These are phyloP conservation scores for Zaprionus africanus DNA, from an alignment of 1,140 invertebrate species.

Conservation along the genomic window DNA sequence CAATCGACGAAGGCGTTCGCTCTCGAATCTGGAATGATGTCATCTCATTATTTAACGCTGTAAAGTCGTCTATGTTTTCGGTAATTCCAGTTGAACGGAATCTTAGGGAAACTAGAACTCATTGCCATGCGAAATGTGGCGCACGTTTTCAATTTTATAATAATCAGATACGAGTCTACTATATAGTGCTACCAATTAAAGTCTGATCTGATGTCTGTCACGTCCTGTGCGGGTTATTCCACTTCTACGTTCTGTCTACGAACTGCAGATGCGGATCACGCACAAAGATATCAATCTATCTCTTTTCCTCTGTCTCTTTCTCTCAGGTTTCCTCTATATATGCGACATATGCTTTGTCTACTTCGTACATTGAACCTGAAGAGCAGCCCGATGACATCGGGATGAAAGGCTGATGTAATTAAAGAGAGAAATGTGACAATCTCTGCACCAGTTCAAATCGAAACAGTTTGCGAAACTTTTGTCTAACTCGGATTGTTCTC, in stretches of 20 bases:
- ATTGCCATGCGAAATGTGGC: constrained; percentile 44
- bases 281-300: constrained; percentile 6
- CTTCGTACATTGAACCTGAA: constrained; percentile 41
- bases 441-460: constrained; percentile 5
- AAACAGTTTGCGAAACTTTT: constrained; percentile 9
- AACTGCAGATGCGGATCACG: constrained; percentile 43
- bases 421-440: constrained; percentile 16
- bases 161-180: constrained; percentile 1
- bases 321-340: constrained; percentile 7
- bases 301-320: neutral
- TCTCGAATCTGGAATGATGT: neutral
- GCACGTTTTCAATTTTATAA: constrained; percentile 8
- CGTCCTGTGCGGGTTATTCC: constrained; percentile 48
- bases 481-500: constrained; percentile 14
- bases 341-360: constrained; percentile 4
- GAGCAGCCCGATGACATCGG: neutral
- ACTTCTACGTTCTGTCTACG: constrained; percentile 1
- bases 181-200: neutral
- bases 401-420: constrained; percentile 38
- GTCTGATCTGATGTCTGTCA: constrained; percentile 17
- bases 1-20: constrained; percentile 1
- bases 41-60: neutral
- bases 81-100: constrained; percentile 1
- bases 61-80: neutral
- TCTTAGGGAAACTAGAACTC: constrained; percentile 12